phyloP scores from a whole-genome alignment of 2,888 invertebrate species.

The Mactromeris polynyma region DNA sequence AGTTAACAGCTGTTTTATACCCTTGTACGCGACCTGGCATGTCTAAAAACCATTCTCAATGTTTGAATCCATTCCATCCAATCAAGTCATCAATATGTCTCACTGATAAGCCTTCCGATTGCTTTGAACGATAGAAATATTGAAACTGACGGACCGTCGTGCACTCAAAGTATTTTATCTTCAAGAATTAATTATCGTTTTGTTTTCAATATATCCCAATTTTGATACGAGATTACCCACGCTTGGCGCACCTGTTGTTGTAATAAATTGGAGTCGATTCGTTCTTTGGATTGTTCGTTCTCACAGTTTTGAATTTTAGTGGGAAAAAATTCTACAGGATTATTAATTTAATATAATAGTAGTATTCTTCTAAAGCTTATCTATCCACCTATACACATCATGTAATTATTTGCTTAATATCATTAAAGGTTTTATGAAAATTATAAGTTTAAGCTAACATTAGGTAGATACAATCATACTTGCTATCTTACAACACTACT shows the following conservation, averaged over 20 bases:
- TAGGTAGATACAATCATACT: too few species aligned
- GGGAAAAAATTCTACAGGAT: too few species aligned
- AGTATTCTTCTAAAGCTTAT: too few species aligned
- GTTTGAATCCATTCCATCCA: slow-evolving; percentile 20
- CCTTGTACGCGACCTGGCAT: neutral
- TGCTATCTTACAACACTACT: too few species aligned
- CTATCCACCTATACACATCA: too few species aligned
- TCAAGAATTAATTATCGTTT: slow-evolving; percentile 35
- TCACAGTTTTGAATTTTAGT: too few species aligned
- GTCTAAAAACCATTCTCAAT: slow-evolving; percentile 24
- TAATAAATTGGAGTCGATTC: neutral
- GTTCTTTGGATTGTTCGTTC: too few species aligned
- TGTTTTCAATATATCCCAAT: slow-evolving; percentile 35
- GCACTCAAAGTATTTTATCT: slow-evolving; percentile 39
- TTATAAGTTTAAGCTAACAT: too few species aligned
- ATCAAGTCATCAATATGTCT: slow-evolving; percentile 40
- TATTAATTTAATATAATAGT: too few species aligned
- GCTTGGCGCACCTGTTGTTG: slow-evolving; percentile 23
- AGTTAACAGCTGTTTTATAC: slow-evolving; percentile 13
- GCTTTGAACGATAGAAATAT: slow-evolving; percentile 21
- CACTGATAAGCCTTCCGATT: slow-evolving; percentile 20
- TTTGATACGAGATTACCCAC: slow-evolving; percentile 30
- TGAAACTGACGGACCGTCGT: slow-evolving; percentile 36
- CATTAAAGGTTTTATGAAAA: too few species aligned
- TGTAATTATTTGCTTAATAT: too few species aligned